A percentile compares a stretch with the other conserved stretches of the same genome.
These are phyloP conservation scores for Anagyrus pseudococci DNA, from an alignment of 2,888 invertebrate species.

Conservation along the genomic window DNA sequence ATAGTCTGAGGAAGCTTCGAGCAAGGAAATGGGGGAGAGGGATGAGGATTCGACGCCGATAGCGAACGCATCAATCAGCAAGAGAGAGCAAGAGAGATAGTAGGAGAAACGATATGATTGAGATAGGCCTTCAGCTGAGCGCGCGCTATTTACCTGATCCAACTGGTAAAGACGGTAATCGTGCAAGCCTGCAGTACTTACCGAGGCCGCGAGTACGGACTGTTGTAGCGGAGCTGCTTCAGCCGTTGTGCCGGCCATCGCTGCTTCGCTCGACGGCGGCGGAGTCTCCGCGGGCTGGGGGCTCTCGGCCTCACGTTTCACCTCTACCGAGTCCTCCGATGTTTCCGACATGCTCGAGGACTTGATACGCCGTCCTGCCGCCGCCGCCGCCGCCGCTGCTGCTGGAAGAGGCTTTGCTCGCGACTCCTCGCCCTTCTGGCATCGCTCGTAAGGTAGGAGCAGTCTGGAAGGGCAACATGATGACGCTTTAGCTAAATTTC, in stretches of 20 bases:
- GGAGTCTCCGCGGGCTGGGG: slow-evolving; percentile 59
- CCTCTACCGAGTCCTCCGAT: slow-evolving; percentile 45
- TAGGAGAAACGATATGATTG: no score
- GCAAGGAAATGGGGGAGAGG: no score
- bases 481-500: no score
- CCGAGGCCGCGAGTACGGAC: slow-evolving; percentile 35
- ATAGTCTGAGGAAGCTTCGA: no score
- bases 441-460: slow-evolving; percentile 72
- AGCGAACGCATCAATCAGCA: no score
- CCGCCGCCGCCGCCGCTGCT: no score
- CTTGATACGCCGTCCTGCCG: slow-evolving; percentile 47
- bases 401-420: slow-evolving; percentile 50
- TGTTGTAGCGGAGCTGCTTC: slow-evolving; percentile 50
- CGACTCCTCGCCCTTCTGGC: slow-evolving; percentile 64
- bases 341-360: slow-evolving; percentile 61
- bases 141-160: no score
- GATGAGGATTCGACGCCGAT: no score
- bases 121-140: no score
- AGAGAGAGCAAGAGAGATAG: no score
- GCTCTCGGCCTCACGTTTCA: slow-evolving; percentile 49
- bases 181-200: no score
- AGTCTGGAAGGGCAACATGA: slow-evolving; percentile 69
- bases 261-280: slow-evolving; percentile 43
- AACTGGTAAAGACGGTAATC: no score
- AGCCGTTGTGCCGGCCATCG: slow-evolving; percentile 52